Base-by-base conservation (phyloP, 2,888 invertebrate species). In the Onchidella celtica region DNA sequence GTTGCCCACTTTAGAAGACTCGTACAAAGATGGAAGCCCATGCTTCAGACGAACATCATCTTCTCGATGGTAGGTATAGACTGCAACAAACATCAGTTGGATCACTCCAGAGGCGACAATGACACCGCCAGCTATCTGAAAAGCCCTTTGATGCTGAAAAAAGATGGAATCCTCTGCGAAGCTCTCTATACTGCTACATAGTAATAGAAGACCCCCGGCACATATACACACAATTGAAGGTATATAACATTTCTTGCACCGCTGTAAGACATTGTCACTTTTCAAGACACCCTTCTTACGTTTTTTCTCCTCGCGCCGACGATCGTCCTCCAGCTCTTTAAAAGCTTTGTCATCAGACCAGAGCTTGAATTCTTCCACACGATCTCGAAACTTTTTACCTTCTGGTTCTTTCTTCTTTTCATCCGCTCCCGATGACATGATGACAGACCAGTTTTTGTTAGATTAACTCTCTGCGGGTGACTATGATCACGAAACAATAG, bases 141-240 rank as follows among this genome's bases (percentile, higher is more conserved):
- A 79, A 9, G 47, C 29, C 27, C 75, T 47, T 24, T 81, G 69
- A 11, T 83, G 24, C 21, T 61, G 40, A 84, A 85, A 86, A 36
- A 86, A 76, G 14, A 82, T 57, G 14, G 84, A 75, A n/a, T 81
- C 81, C 17, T 81, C 81, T 2, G 78, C 81, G 59, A 86, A 29
- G 27, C 83, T 77, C 11, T 82, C 75, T 2, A 87, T 55, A 21
- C 82, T 84, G 79, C 82, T 81, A 32, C 81, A 81, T 2, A 87
- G 75, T 11, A 82, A 81, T 11, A 86, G 70, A 14, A 83, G 68
- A 17, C 73, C 34, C 2, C 87, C 85, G 29, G 57, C 61, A 17
- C 79, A 21, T 55, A 85, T 79, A 34, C 75, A 69, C 21, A 82
- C 9, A n/a, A 84, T 21, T 0, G 84, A 79, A 6, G 86, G 87